Percentiles rank a stretch among this genome's conserved stretches.
Evolutionary conservation across 2,797 vertebrate genomes (phyloP).

Genomic region (Erpetoichthys calabaricus): DNA sequence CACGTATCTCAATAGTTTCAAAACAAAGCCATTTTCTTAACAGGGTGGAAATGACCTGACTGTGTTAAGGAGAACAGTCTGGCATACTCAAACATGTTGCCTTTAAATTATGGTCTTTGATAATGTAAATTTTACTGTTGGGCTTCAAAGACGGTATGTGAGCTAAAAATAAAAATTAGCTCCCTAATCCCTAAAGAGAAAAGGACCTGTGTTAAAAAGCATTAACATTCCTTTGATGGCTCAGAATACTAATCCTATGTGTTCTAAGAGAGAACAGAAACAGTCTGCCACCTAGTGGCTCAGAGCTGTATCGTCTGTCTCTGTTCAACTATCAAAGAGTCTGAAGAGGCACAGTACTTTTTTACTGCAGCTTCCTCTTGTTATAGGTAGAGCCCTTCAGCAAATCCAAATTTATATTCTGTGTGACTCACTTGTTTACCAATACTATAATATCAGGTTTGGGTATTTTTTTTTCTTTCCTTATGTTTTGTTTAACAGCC

Average conservation of each 20-base stretch:
- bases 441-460: background rate
- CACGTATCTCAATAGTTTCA: conserved; percentile 5
- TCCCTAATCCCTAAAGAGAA: conserved; percentile 13
- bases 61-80: background rate
- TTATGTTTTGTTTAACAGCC: conserved; percentile 20
- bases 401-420: background rate
- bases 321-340: too few relatives aligned
- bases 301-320: too few relatives aligned
- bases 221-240: background rate
- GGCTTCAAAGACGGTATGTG: conserved; percentile 15
- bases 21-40: conserved; percentile 20
- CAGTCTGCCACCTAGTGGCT: conserved; percentile 21
- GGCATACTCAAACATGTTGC: conserved; percentile 2
- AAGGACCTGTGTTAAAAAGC: background rate
- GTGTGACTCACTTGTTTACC: background rate
- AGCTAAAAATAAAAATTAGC: conserved; percentile 21
- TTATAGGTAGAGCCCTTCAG: background rate
- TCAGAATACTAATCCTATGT: background rate
- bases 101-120: conserved; percentile 15
- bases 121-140: conserved; percentile 20
- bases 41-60: conserved; percentile 9
- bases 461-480: background rate
- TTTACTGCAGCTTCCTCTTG: background rate
- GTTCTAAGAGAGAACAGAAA: conserved; percentile 6
- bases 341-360: background rate